phyloP scores from a whole-genome alignment of 30 jellyfish, hydroid and myxozoan genomes.

The Hydractinia symbiolongicarpus region DNA sequence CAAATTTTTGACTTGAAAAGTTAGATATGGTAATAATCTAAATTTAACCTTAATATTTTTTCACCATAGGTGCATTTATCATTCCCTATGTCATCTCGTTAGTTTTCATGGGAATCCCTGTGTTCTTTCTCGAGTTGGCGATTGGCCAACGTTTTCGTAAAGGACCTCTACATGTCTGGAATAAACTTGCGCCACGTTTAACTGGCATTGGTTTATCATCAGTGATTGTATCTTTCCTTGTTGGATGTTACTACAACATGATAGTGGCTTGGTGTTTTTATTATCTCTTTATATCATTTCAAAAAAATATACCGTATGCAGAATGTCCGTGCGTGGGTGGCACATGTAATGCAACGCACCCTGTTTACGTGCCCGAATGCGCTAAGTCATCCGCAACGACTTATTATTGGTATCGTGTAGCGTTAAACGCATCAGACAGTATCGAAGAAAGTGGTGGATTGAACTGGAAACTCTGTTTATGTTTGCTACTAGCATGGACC shows the following conservation, averaged over 20 bases:
- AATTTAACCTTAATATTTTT: not conserved
- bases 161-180: slow-evolving; percentile 94
- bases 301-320: slow-evolving; percentile 61
- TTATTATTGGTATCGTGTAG: slow-evolving; percentile 59
- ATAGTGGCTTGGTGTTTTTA: slow-evolving; percentile 87
- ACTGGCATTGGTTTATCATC: slow-evolving; percentile 84
- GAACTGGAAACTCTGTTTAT: slow-evolving; percentile 73
- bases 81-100: slow-evolving; percentile 83
- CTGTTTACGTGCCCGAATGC: slow-evolving; percentile 69
- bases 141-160: slow-evolving; percentile 94
- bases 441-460: slow-evolving; percentile 88
- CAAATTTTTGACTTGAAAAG: not conserved
- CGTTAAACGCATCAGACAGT: slow-evolving; percentile 29
- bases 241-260: slow-evolving; percentile 88
- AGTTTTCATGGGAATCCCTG: slow-evolving; percentile 72
- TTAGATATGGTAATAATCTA: not conserved
- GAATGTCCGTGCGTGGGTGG: slow-evolving; percentile 45
- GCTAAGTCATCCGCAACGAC: slow-evolving; percentile 73
- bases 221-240: slow-evolving; percentile 81
- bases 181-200: slow-evolving; percentile 58
- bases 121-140: slow-evolving; percentile 81
- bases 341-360: slow-evolving; percentile 23
- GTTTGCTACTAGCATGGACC: slow-evolving; percentile 80
- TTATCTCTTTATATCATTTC: slow-evolving; percentile 76
- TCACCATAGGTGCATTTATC: slow-evolving; percentile 73